Percentiles rank a stretch among this genome's conserved stretches.
Evolutionary conservation across 1,140 invertebrate genomes (phyloP).

Genomic region (Armadillidium nasatum): DNA sequence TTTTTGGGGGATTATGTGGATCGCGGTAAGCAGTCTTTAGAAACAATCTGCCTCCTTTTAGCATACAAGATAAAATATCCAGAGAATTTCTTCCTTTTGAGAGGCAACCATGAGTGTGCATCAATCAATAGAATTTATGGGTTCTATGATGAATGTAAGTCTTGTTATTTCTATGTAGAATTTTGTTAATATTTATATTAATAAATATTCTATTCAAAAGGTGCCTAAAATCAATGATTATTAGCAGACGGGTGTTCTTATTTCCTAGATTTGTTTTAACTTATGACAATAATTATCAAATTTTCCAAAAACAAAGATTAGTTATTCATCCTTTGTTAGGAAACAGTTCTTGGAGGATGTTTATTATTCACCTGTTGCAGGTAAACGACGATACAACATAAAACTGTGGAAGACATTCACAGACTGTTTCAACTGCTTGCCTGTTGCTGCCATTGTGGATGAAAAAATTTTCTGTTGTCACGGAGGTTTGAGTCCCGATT

Average conservation of each 20-base stretch:
- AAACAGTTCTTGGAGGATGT: too few species aligned
- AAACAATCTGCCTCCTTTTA: slow-evolving; percentile 64
- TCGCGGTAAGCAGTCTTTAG: slow-evolving; percentile 60
- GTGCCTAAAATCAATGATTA: too few species aligned
- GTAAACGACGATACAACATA: slow-evolving; percentile 80
- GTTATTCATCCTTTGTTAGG: too few species aligned
- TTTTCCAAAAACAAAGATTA: too few species aligned
- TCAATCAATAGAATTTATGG: slow-evolving; percentile 93
- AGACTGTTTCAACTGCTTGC: slow-evolving; percentile 97
- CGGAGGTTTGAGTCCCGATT: slow-evolving; percentile 82
- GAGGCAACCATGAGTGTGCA: slow-evolving; percentile 80
- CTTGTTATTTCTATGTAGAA: neutral
- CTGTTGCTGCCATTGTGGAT: slow-evolving; percentile 80
- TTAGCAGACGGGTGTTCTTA: too few species aligned
- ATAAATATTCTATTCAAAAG: too few species aligned
- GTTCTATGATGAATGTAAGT: slow-evolving; percentile 92
- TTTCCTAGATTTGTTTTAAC: too few species aligned
- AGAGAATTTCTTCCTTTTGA: slow-evolving; percentile 81
- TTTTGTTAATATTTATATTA: too few species aligned
- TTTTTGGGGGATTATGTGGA: slow-evolving; percentile 95
- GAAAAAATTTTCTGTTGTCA: slow-evolving; percentile 98
- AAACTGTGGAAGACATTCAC: slow-evolving; percentile 99
- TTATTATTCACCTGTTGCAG: neutral
- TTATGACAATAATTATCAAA: too few species aligned
- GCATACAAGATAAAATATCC: slow-evolving; percentile 98